phyloP scores from a whole-genome alignment of 2,113 vertebrate genomes.

The Megalops atlanticus region DNA sequence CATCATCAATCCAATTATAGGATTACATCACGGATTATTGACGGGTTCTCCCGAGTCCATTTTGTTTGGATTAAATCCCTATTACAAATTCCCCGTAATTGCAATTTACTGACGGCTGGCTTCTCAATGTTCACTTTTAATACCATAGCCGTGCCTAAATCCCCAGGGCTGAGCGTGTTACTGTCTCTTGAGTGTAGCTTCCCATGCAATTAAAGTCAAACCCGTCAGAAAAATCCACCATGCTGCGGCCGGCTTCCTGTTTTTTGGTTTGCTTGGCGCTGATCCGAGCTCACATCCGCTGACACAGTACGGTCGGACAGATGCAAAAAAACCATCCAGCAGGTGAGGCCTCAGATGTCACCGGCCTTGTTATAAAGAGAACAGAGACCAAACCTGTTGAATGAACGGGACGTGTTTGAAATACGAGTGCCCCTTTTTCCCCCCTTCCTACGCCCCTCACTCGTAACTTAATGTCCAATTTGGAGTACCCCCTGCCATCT shows the following conservation, averaged over 20 bases:
- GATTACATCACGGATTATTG: conserved; percentile 30
- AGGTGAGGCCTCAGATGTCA: too few relatives aligned
- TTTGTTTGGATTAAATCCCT: conserved; percentile 18
- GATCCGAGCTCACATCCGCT: too few relatives aligned
- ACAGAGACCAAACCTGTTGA: not conserved
- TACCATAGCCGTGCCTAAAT: not conserved
- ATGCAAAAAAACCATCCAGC: too few relatives aligned
- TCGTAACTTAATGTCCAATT: not conserved
- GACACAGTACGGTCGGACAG: too few relatives aligned
- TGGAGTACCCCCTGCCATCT: not conserved
- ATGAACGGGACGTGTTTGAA: not conserved
- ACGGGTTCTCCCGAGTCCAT: conserved; percentile 6
- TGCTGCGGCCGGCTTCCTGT: not conserved
- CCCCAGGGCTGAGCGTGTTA: not conserved
- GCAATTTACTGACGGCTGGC: not conserved
- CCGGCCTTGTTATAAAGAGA: too few relatives aligned
- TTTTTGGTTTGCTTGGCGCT: not conserved
- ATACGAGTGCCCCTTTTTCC: not conserved
- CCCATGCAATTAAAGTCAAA: conserved; percentile 11
- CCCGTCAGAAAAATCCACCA: not conserved
- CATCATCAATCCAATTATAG: conserved; percentile 30
- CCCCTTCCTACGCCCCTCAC: not conserved
- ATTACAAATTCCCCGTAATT: conserved; percentile 18
- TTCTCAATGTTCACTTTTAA: not conserved
- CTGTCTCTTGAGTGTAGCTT: conserved; percentile 1